Base-by-base conservation (phyloP, 2,113 vertebrate genomes). In the Eira barbara region DNA sequence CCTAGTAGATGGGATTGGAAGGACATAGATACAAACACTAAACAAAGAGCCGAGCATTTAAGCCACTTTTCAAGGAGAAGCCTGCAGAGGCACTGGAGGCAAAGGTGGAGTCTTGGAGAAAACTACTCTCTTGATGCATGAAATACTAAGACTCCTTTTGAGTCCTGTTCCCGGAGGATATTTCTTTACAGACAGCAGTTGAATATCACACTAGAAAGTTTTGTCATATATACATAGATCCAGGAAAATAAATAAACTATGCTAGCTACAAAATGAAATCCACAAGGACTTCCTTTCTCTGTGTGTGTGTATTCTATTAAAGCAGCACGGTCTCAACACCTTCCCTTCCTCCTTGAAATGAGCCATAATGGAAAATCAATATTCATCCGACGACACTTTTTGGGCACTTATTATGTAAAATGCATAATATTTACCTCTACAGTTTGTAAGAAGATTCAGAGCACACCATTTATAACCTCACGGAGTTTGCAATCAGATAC, bases 301-400 rank as follows among this genome's bases (percentile, higher is more conserved):
- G 12, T 89, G 23, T 79, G 15, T 95, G 65, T 63, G 27, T 63
- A 63, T 74, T 94, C 31, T 78, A 81, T 88, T 82, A 95, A 92
- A 91, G 29, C 29, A 81, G 2, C 4, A 34, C 7, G 1, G 18
- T 45, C 79, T 86, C 52, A 95, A 94, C 69, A 80, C 81, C 25
- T 84, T 21, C n/a, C 15, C 31, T 82, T 92, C 12, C 69, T 82
- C 25, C 55, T 95, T 31, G 80, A 83, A 97, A 42, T 81, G 27
- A 92, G 21, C 34, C 78, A 85, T 59, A 89, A 90, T 65, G 9
- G 47, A 91, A 93, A 95, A 92, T 96, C 36, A 79, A 42, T 95
- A 94, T 86, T 94, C 27, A 3, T 78, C 89, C 5, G 7, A 49
- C 29, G 83, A 93, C 27, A 73, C 21, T 25, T 71, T 89, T 67